Evolutionary conservation across 2,113 vertebrate species (phyloP).

Genomic region (Synchiropus splendidus): DNA sequence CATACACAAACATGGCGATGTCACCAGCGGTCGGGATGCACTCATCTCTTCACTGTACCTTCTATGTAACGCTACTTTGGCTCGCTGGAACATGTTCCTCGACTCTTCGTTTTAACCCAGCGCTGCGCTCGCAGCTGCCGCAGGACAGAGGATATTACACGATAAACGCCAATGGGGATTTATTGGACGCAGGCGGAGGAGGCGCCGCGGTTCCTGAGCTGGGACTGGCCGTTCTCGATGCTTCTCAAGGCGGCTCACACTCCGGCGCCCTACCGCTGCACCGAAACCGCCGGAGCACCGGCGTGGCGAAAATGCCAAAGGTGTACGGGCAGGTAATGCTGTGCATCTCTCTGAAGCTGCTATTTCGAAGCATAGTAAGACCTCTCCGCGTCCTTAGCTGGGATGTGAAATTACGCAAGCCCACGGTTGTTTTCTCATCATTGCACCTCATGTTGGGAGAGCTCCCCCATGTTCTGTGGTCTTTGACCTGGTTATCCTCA

Average conservation of each 20-base stretch:
- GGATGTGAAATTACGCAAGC: constrained; percentile 17
- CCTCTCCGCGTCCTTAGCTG: constrained; percentile 17
- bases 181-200: constrained; percentile 32
- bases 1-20: constrained; percentile 75
- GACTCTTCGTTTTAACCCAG: constrained; percentile 47
- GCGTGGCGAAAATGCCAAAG: constrained; percentile 53
- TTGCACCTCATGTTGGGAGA: constrained; percentile 13
- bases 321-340: constrained; percentile 69
- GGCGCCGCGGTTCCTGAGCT: constrained; percentile 38
- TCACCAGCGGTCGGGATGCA: constrained; percentile 54
- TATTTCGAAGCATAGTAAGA: constrained; percentile 2
- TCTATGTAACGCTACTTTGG: constrained; percentile 41
- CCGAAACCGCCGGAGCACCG: constrained; percentile 54
- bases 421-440: constrained; percentile 17
- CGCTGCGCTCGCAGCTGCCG: constrained; percentile 43
- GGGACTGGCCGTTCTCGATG: constrained; percentile 34
- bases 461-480: too few species aligned
- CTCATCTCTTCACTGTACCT: constrained; percentile 27
- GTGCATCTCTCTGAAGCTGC: background rate
- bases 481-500: too few species aligned
- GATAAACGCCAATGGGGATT: constrained; percentile 33
- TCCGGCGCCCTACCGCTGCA: constrained; percentile 30
- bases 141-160: constrained; percentile 58
- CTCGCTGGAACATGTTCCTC: constrained; percentile 33
- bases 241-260: constrained; percentile 32